Percentiles rank a stretch among this genome's conserved stretches.
phyloP scores from a whole-genome alignment of 2,888 invertebrate genomes.

The Craniophora ligustri region DNA sequence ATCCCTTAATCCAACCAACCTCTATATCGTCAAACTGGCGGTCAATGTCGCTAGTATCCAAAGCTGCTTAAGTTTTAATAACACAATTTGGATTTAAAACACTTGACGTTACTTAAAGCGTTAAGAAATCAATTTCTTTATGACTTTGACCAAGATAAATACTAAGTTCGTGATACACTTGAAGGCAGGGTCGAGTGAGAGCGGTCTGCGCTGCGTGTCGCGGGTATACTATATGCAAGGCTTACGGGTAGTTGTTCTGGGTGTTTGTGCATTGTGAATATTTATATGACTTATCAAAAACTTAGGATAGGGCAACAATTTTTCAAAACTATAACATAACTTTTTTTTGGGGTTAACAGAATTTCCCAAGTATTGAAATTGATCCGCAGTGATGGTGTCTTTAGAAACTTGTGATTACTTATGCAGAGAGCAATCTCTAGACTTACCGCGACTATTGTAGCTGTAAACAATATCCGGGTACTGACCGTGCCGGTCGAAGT shows the following conservation, averaged over 20 bases:
- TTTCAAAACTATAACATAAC: no score
- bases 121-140: conserved; percentile 16
- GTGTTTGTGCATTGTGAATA: no score
- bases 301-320: no score
- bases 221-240: no score
- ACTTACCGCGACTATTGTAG: conserved; percentile 27
- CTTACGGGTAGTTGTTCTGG: no score
- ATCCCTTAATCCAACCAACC: conserved; percentile 1
- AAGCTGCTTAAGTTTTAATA: conserved; percentile 37
- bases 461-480: conserved; percentile 42
- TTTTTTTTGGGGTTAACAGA: no score
- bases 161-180: not conserved
- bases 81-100: conserved; percentile 41
- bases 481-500: conserved; percentile 20
- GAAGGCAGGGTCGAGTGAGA: no score
- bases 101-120: conserved; percentile 10
- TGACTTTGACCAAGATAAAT: not conserved
- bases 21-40: conserved; percentile 5
- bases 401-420: conserved; percentile 31
- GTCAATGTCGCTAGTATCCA: conserved; percentile 12
- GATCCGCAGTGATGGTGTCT: conserved; percentile 4
- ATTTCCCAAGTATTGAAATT: not conserved
- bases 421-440: conserved; percentile 31
- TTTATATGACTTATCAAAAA: no score
- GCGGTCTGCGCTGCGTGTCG: no score